These are phyloP conservation scores for Exephanes ischioxanthus DNA, from an alignment of 2,888 invertebrate genomes.

Conservation along the genomic window DNA sequence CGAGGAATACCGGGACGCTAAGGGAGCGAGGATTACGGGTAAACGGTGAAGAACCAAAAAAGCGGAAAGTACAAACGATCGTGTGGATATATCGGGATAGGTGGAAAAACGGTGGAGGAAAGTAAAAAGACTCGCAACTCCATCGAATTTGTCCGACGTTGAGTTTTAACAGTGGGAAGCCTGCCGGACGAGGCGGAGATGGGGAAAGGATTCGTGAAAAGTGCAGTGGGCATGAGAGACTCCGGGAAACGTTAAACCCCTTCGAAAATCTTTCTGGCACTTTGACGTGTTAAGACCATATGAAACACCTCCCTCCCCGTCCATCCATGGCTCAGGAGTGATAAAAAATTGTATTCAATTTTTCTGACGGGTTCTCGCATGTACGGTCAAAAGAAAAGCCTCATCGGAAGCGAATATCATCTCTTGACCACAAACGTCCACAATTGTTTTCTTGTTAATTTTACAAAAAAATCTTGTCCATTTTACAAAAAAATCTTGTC, in stretches of 20 bases:
- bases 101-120: neutral
- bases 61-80: conserved; percentile 23
- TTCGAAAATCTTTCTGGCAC: conserved; percentile 4
- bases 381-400: no score
- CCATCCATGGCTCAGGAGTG: no score
- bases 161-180: conserved; percentile 5
- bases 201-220: conserved; percentile 20
- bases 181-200: neutral
- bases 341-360: no score
- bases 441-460: no score
- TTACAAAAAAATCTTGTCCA: no score
- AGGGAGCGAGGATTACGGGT: neutral
- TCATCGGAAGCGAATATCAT: no score
- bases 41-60: conserved; percentile 5
- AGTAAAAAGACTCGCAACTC: neutral
- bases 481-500: no score
- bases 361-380: no score
- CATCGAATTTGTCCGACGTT: neutral
- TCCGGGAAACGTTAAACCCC: neutral
- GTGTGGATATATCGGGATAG: neutral
- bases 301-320: no score
- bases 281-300: conserved; percentile 27
- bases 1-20: neutral
- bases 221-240: conserved; percentile 7
- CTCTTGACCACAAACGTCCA: no score